These are phyloP conservation scores for Patella ulyssiponensis DNA, from an alignment of 2,888 invertebrate species.

Conservation along the genomic window DNA sequence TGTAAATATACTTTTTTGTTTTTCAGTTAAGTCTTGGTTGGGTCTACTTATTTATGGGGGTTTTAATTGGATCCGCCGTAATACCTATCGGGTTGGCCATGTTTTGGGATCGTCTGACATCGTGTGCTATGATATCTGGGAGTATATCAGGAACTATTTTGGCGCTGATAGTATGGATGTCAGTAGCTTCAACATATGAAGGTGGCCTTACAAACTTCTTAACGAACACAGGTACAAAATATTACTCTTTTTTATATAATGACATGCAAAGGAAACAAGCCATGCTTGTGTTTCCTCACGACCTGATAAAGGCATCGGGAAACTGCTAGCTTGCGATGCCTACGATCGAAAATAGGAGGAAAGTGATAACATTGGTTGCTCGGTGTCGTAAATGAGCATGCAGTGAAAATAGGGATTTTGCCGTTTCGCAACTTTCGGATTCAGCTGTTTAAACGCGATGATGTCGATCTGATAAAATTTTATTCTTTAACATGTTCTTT, in stretches of 20 bases:
- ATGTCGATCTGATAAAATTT: too few relatives aligned
- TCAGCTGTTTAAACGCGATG: too few relatives aligned
- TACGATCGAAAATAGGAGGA: too few relatives aligned
- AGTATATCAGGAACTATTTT: conserved; percentile 63
- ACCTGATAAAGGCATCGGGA: too few relatives aligned
- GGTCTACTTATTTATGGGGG: conserved; percentile 72
- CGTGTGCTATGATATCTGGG: conserved; percentile 67
- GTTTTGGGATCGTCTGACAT: conserved; percentile 69
- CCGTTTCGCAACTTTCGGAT: too few relatives aligned
- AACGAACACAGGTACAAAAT: conserved; percentile 53
- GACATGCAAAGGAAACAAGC: neutral
- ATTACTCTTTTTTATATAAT: too few relatives aligned
- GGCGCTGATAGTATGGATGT: conserved; percentile 69
- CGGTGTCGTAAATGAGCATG: too few relatives aligned
- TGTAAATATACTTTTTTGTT: neutral
- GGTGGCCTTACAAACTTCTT: conserved; percentile 64
- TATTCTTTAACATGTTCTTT: too few relatives aligned
- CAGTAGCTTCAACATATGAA: conserved; percentile 60
- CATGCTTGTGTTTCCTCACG: neutral
- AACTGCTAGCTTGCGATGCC: neutral
- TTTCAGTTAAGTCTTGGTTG: conserved; percentile 67
- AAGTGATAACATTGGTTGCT: too few relatives aligned
- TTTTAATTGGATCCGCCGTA: conserved; percentile 71
- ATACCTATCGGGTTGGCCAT: conserved; percentile 69
- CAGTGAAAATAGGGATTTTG: too few relatives aligned